Evolutionary conservation across 2,113 vertebrate genomes (phyloP), one percentile per base, ranked within the genome.

Genomic region (Myiopsitta monachus): DNA sequence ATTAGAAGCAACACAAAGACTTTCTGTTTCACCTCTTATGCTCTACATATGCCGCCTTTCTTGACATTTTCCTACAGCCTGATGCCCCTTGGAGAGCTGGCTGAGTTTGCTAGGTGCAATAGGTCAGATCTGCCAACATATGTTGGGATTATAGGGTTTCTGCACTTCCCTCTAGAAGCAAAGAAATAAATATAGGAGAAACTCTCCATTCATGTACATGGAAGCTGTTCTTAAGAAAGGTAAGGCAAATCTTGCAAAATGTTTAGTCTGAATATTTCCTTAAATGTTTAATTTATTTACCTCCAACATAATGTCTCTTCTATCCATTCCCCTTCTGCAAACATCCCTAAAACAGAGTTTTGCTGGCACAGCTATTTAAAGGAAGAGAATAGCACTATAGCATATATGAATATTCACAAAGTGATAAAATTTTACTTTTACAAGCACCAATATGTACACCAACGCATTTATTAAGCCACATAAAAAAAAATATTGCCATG

Each of bases 261-360:
- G 72, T 75, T 91, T 88, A 59, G 43, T 67, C 38, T 90, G 49
- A 64, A 36, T 90, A 87, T 81, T 59, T 39, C 9, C 1, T 86
- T 68, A 93, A 88, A 66, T 55, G 41, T 90, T 94, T 54, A 63
- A 61, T 92, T 81, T 90, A 92, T 90, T 96, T 93, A 88, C 79
- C 59, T 95, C 30, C 83, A 90, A 63, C 39, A n/a, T 77, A 81
- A 18, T 72, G 30, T 57, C 55, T 88, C 30, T 83, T 91, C 91
- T 90, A 55, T 63, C 41, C 77, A n/a, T 87, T 90, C 17, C 23
- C 18, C 13, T 87, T 90, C 72, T 81, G 76, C 61, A 96, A 83
- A 90, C 68, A 90, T 14, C 75, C 61, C 72, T 93, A 85, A 88
- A 96, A 14, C 6, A 77, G 74, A 39, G 39, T 77, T 90, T 92